Evolutionary conservation across 1,140 invertebrate genomes (phyloP).

Genomic region (Drosophila rhopaloa): DNA sequence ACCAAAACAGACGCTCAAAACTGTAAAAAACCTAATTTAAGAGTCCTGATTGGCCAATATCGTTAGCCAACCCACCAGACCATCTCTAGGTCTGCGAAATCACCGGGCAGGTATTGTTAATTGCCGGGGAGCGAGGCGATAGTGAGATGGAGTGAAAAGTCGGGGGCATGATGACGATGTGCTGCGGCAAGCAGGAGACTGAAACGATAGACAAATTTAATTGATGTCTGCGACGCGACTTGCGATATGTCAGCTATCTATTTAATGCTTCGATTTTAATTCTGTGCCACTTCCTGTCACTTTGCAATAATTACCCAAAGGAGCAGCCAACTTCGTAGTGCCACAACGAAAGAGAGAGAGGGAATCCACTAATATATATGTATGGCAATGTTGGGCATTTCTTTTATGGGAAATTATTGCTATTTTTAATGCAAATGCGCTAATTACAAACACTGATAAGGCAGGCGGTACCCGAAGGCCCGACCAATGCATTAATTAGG

Average conservation of each 20-base stretch:
- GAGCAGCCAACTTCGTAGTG: slow-evolving; percentile 12
- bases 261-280: slow-evolving; percentile 78
- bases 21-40: background rate
- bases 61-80: background rate
- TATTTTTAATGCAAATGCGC: slow-evolving; percentile 83
- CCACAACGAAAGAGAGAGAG: background rate
- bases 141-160: slow-evolving; percentile 14
- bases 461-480: slow-evolving; percentile 25
- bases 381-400: slow-evolving; percentile 60
- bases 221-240: slow-evolving; percentile 52
- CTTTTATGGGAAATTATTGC: slow-evolving; percentile 82
- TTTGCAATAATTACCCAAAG: slow-evolving; percentile 53
- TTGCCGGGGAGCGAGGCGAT: slow-evolving; percentile 33
- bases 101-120: slow-evolving; percentile 48
- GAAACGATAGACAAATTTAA: slow-evolving; percentile 45
- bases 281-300: slow-evolving; percentile 72
- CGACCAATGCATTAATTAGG: slow-evolving; percentile 62
- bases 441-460: slow-evolving; percentile 83
- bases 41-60: background rate
- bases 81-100: slow-evolving; percentile 34
- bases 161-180: slow-evolving; percentile 15
- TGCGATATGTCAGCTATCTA: slow-evolving; percentile 64
- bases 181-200: background rate
- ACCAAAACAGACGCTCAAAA: no score
- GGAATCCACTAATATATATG: slow-evolving; percentile 30